phyloP scores from a whole-genome alignment of 2,797 vertebrate species.

The Sarcoramphus papa region DNA sequence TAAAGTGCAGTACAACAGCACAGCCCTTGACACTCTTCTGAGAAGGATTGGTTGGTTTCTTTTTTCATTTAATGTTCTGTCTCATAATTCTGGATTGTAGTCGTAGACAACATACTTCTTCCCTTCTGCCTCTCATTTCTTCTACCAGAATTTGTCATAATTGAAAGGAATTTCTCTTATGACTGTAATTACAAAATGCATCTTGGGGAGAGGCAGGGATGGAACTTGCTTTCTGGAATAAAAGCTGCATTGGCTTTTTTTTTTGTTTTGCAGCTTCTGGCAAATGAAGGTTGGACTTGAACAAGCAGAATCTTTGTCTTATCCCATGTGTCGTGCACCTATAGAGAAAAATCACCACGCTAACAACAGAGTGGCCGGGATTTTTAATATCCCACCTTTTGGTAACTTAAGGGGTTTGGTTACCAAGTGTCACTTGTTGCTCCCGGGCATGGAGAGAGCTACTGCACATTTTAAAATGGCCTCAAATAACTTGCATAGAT shows the following conservation, averaged over 20 bases:
- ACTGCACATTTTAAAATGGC: not conserved
- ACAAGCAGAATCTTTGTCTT: not conserved
- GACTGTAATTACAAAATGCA: not conserved
- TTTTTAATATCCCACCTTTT: not conserved
- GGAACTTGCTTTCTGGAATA: not conserved
- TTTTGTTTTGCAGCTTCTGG: not conserved
- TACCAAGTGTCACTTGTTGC: not conserved
- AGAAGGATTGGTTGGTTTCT: not conserved
- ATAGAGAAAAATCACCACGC: not conserved
- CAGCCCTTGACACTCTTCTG: not conserved
- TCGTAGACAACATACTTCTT: not conserved
- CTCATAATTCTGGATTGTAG: not conserved
- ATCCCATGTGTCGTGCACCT: not conserved
- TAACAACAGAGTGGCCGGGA: not conserved
- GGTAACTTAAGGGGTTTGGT: not conserved
- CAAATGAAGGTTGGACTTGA: not conserved
- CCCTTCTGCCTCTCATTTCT: not conserved
- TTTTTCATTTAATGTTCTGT: not conserved
- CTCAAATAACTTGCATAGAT: not conserved
- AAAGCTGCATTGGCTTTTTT: not conserved
- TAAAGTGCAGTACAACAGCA: not conserved
- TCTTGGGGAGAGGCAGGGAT: not conserved
- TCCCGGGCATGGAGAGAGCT: not conserved
- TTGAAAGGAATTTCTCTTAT: not conserved
- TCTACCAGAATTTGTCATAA: not conserved